Evolutionary conservation across 2,888 invertebrate species (phyloP), one percentile per base, ranked within the genome.

Genomic region (Drosophila paracracens): DNA sequence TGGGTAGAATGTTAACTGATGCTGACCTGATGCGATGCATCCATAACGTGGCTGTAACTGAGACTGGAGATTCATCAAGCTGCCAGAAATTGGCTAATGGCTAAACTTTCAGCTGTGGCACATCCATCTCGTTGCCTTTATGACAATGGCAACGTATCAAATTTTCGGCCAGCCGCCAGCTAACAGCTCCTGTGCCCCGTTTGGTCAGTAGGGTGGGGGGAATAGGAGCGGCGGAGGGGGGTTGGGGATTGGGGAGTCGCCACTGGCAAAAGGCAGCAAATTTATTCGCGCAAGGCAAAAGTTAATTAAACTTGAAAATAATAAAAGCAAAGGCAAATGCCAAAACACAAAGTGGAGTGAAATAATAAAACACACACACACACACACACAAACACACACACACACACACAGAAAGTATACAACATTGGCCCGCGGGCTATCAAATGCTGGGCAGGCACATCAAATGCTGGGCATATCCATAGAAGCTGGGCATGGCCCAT

Each of bases 231-330:
- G 10, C 0, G 36, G 7, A 8, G 7, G 18, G 2, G 35, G 5
- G 5, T 25, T 25, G 33, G 16, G 2, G 1, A 18, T n/a, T 38
- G 13, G 3, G 57, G 29, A 36, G 48, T 59, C 48, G 43, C 74
- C 62, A 54, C 46, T 69, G 76, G 79, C 77, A 77, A 82, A 64
- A 65, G 82, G 83, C 56, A 40, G 29, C 78, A 48, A 84, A 84
- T 84, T 86, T 83, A 87, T 87, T 61, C 58, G 62, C 53, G 59
- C 85, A 88, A 74, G 74, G 80, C 83, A 88, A 85, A 85, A 85
- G 85, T 85, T 85, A 85, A 85, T 85, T 85, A 85, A 85, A 85
- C 85, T 85, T 83, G 88, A 86, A 86, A 86, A 88, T 88, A 86
- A 85, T 88, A 85, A 88, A 88, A 85, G 80, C 88, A 82, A 80